phyloP scores from a whole-genome alignment of 2,888 invertebrate genomes.

The Macrostomum cliftonense region DNA sequence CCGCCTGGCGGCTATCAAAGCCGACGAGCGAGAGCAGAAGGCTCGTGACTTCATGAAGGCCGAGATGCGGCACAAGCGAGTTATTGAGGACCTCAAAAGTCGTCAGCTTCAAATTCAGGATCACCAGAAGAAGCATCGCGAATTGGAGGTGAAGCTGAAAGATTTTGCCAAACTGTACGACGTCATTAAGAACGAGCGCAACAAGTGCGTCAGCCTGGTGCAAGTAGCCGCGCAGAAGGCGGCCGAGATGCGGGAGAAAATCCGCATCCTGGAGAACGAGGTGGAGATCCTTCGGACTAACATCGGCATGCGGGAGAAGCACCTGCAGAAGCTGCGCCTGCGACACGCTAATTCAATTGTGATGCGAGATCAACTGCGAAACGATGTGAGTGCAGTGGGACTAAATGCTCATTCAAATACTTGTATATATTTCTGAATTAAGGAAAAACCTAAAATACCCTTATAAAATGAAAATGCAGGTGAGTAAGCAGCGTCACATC shows the following conservation, averaged over 20 bases:
- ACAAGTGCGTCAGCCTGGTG: conserved; percentile 37
- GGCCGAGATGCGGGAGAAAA: conserved; percentile 37
- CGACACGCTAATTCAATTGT: conserved; percentile 25
- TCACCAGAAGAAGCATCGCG: conserved; percentile 34
- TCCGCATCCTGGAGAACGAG: conserved; percentile 37
- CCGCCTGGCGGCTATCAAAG: conserved; percentile 31
- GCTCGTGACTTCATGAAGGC: conserved; percentile 36
- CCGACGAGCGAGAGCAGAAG: conserved; percentile 37
- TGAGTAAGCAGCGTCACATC: conserved; percentile 31
- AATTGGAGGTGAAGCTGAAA: conserved; percentile 33
- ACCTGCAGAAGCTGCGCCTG: conserved; percentile 31
- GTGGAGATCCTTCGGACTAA: conserved; percentile 36
- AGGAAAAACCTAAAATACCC: too few species aligned
- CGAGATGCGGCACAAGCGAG: conserved; percentile 33
- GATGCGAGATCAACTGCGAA: conserved; percentile 31
- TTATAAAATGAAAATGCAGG: too few species aligned
- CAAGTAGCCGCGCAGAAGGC: conserved; percentile 36
- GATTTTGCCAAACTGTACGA: conserved; percentile 38
- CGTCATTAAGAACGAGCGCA: conserved; percentile 37
- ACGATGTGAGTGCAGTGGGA: conserved; percentile 21
- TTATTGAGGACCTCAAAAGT: conserved; percentile 33
- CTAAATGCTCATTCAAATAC: too few species aligned
- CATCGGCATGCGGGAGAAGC: conserved; percentile 17
- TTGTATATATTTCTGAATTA: too few species aligned
- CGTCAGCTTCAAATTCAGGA: conserved; percentile 35